Conservation (phyloP, 1,140 invertebrate genomes). For the Drusus annulatus region DNA sequence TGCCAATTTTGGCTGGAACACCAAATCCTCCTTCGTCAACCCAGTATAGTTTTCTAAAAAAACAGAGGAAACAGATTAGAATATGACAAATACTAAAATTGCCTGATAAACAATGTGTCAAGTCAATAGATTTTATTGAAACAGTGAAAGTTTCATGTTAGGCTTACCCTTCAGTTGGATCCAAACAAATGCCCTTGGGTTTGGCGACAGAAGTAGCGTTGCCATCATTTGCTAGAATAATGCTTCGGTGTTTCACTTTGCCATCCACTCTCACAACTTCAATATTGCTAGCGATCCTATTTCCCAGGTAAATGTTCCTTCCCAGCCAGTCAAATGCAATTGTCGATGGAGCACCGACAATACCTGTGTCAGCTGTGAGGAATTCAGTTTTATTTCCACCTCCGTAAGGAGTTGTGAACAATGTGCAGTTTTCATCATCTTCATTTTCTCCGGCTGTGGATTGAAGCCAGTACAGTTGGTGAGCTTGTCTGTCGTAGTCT, state of each 20-base stretch:
- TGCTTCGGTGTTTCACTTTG: constrained; percentile 86
- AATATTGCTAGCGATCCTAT: constrained; percentile 92
- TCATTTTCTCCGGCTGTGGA: constrained; percentile 80
- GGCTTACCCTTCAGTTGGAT: constrained; percentile 88
- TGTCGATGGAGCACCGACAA: constrained; percentile 91
- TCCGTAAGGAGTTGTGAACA: constrained; percentile 87
- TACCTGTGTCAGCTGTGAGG: constrained; percentile 82
- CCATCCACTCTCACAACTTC: constrained; percentile 92
- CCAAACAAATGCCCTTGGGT: constrained; percentile 90
- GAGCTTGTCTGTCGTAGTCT: constrained; percentile 91
- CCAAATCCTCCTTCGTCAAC: constrained; percentile 94
- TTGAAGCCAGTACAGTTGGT: constrained; percentile 90
- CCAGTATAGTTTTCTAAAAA: constrained; percentile 90
- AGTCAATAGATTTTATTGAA: no score
- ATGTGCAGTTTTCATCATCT: constrained; percentile 85
- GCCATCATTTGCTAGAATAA: constrained; percentile 93
- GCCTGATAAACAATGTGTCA: no score
- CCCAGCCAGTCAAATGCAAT: constrained; percentile 98
- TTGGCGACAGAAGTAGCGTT: constrained; percentile 88
- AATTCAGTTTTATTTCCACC: constrained; percentile 92
- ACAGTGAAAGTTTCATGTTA: not conserved
- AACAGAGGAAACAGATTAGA: constrained; percentile 47
- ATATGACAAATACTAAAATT: no score
- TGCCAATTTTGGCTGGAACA: constrained; percentile 91
- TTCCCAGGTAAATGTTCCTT: constrained; percentile 95